Conservation (phyloP, 2,888 invertebrate genomes). For the Seladonia tumulorum region DNA sequence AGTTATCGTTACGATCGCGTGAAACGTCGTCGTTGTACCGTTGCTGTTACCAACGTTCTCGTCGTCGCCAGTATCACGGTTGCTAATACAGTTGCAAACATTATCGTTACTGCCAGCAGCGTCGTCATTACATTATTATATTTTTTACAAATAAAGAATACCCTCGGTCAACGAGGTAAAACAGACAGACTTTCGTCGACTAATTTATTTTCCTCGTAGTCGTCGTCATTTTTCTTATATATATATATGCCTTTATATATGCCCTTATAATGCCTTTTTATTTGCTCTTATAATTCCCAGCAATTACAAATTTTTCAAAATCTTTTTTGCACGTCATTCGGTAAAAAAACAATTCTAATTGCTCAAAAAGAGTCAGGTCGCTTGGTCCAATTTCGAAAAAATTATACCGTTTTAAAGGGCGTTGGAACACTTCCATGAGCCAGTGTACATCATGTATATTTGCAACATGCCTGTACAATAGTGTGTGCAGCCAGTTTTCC, state of each 20-base stretch:
- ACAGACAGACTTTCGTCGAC: not conserved
- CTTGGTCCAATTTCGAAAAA: too few relatives aligned
- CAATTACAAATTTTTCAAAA: too few relatives aligned
- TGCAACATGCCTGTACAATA: not conserved
- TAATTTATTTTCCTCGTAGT: not conserved
- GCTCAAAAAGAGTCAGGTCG: too few relatives aligned
- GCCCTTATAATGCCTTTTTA: too few relatives aligned
- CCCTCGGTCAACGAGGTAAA: conserved; percentile 61
- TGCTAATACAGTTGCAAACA: conserved; percentile 45
- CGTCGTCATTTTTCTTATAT: too few relatives aligned
- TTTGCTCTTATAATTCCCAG: too few relatives aligned
- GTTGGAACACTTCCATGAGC: too few relatives aligned
- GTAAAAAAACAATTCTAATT: too few relatives aligned
- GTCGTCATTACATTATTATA: conserved; percentile 80
- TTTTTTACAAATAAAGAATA: conserved; percentile 83
- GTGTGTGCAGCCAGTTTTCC: not conserved
- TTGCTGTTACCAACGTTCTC: conserved; percentile 41
- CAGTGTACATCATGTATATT: too few relatives aligned
- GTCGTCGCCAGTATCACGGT: conserved; percentile 34
- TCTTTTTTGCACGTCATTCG: too few relatives aligned
- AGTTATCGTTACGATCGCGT: conserved; percentile 31
- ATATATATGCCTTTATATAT: too few relatives aligned
- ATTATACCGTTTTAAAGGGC: too few relatives aligned
- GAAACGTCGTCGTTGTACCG: conserved; percentile 30
- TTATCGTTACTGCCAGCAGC: conserved; percentile 54